These are phyloP conservation scores for Saccostrea glomerata DNA, from an alignment of 1,140 invertebrate genomes.

Conservation along the genomic window DNA sequence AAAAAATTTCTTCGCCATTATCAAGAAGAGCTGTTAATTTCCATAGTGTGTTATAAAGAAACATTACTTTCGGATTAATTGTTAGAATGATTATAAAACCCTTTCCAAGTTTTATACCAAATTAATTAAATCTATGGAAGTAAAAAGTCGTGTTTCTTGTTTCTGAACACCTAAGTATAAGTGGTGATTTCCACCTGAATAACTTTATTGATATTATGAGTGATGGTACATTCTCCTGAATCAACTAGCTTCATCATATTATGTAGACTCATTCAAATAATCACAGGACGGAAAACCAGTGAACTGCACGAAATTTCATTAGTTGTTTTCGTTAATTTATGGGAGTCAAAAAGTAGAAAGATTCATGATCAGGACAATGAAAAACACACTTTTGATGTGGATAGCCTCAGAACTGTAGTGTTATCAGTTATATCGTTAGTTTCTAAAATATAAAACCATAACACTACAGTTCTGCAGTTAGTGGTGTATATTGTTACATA, in stretches of 20 bases:
- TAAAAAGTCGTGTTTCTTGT: conserved; percentile 22
- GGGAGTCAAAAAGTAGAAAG: background rate
- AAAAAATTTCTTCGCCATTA: background rate
- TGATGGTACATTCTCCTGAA: background rate
- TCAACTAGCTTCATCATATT: background rate
- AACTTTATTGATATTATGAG: background rate
- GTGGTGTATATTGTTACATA: no score
- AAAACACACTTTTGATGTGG: background rate
- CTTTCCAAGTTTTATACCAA: background rate
- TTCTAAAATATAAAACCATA: no score
- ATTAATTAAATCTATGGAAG: conserved; percentile 5
- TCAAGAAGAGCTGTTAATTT: background rate
- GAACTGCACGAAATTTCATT: background rate
- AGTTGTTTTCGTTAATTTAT: background rate
- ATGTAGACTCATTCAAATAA: background rate
- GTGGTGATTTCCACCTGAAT: background rate
- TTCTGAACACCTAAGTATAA: background rate
- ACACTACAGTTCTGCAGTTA: no score
- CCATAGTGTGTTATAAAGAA: background rate
- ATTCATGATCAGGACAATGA: no score
- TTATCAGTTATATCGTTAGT: no score
- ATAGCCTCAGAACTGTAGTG: no score
- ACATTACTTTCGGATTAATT: background rate
- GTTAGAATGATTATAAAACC: background rate
- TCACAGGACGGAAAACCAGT: background rate